Conservation (phyloP, 1,140 invertebrate genomes). For the Hestina assimilis region DNA sequence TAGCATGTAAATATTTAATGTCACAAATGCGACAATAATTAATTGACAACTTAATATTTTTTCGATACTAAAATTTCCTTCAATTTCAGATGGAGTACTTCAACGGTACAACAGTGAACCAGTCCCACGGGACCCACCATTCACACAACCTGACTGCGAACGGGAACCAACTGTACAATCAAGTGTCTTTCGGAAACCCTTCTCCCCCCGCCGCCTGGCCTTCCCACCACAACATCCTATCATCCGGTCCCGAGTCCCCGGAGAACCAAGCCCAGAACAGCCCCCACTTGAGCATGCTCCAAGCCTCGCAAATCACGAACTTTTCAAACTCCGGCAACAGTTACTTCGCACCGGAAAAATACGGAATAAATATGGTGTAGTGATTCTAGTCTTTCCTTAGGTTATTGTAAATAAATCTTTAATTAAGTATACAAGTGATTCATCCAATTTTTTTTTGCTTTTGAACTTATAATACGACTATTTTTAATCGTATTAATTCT, state of each 20-base stretch:
- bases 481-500: too few relatives aligned
- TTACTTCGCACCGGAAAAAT: slow-evolving; percentile 73
- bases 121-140: slow-evolving; percentile 63
- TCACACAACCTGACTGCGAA: slow-evolving; percentile 60
- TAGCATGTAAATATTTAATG: too few relatives aligned
- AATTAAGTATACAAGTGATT: slow-evolving; percentile 7
- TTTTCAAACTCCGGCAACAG: slow-evolving; percentile 68
- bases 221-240: slow-evolving; percentile 67
- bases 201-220: slow-evolving; percentile 61
- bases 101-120: slow-evolving; percentile 75
- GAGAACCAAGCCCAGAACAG: slow-evolving; percentile 68
- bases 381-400: slow-evolving; percentile 59
- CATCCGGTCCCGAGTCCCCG: slow-evolving; percentile 62
- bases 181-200: slow-evolving; percentile 67
- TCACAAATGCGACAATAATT: too few relatives aligned
- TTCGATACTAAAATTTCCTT: background rate
- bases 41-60: too few relatives aligned
- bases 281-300: slow-evolving; percentile 67
- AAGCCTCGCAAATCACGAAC: slow-evolving; percentile 70
- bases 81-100: slow-evolving; percentile 82
- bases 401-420: slow-evolving; percentile 48
- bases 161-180: slow-evolving; percentile 72
- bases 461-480: too few relatives aligned
- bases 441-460: slow-evolving; percentile 12
- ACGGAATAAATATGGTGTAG: slow-evolving; percentile 78